Base-by-base conservation (phyloP, 2,797 vertebrate species). In the Craterocephalus amniculus region DNA sequence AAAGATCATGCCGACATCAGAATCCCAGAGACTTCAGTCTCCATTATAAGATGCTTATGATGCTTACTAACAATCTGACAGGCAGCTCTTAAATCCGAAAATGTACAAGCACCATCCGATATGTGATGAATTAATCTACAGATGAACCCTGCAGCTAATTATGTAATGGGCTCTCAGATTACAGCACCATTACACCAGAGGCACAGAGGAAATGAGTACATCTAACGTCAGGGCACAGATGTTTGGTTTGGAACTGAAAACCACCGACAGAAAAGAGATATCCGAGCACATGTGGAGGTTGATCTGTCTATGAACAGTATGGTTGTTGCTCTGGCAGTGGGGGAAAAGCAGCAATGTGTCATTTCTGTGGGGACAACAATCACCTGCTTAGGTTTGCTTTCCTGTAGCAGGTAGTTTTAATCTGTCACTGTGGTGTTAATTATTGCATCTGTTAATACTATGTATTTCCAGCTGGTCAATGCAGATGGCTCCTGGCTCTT, bases 31-130 rank as follows among this genome's bases (percentile, higher is more conserved):
- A 85, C 52, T 70, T n/a, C n/a, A n/a, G n/a, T n/a, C 63, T 79
- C 83, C 74, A 86, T 86, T 83, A 81, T n/a, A n/a, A n/a, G 82
- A 78, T 81, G 58, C 55, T 78, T 67, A 69, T 49, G 49, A 24
- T 71, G 70, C 57, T 75, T 68, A 57, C 32, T 54, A 79, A 55
- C 78, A 80, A 72, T 73, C 68, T 87, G 81, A 81, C 79, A 85
- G 78, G 70, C 34, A 61, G 20, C 36, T 72, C 16, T 43, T 16
- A 38, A 16, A 40, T 40, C 14, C 65, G 68, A 74, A 60, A 64
- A 66, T 63, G 54, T 62, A 57, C 54, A 72, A 80, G 67, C 63
- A 76, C 65, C 63, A 72, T 57, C 62, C 70, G 36, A 67, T 76
- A 72, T 78, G 29, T 51, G 49, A 66, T 58, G 40, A 26, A 38